Percentiles rank a stretch among this genome's conserved stretches.
Evolutionary conservation across 2,113 vertebrate genomes (phyloP).

Genomic region (Thymallus thymallus): DNA sequence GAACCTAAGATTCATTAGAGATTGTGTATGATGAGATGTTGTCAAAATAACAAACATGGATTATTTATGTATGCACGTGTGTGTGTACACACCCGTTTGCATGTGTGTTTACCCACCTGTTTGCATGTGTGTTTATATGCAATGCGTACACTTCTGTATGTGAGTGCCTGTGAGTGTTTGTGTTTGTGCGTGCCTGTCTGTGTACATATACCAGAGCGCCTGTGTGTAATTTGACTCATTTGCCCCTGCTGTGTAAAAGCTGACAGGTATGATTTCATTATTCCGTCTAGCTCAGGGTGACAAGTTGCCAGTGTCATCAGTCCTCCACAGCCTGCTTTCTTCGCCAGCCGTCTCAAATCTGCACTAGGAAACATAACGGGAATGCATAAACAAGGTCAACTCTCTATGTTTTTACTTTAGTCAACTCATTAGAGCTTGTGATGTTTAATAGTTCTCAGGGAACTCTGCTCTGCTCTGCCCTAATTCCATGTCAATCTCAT

Average conservation of each 20-base stretch:
- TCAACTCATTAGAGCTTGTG: conserved; percentile 44
- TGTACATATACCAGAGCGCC: not conserved
- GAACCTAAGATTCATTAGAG: conserved; percentile 16
- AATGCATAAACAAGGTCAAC: conserved; percentile 46
- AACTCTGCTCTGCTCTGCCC: conserved; percentile 18
- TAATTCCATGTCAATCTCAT: conserved; percentile 37
- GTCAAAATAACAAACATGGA: conserved; percentile 24
- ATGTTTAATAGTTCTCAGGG: conserved; percentile 37
- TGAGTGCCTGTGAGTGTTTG: not conserved
- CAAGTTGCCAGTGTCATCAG: conserved; percentile 22
- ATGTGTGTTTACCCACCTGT: conserved; percentile 6
- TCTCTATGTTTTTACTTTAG: conserved; percentile 40
- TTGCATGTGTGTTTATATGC: conserved; percentile 1
- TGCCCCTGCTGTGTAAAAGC: conserved; percentile 26
- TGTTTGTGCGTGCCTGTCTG: not conserved
- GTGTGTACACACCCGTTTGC: conserved; percentile 15
- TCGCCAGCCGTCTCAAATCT: conserved; percentile 3
- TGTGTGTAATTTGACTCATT: conserved; percentile 29
- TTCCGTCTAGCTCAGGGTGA: conserved; percentile 7
- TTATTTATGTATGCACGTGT: conserved; percentile 20
- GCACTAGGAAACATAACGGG: conserved; percentile 32
- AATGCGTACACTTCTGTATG: too few species aligned
- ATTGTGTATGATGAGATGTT: conserved; percentile 30
- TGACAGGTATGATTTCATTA: conserved; percentile 52
- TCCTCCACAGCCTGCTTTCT: not conserved